A percentile compares a stretch with the other conserved stretches of the same genome.
These are phyloP conservation scores for Trachops cirrhosus DNA, from an alignment of 2,797 vertebrate species.

Conservation along the genomic window DNA sequence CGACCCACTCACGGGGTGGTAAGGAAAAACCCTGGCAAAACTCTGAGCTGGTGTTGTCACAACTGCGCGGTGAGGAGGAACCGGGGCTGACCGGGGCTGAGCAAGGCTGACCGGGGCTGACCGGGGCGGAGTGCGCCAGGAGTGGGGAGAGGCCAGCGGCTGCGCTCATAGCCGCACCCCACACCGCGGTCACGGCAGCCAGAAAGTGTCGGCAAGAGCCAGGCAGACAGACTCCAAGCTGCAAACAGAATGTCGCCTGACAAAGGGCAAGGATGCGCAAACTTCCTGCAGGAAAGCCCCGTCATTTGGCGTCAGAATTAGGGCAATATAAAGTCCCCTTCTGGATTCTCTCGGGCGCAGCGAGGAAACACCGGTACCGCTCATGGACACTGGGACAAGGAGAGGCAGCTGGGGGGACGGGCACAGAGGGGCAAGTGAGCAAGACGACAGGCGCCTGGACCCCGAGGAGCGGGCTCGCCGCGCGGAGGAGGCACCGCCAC, in stretches of 20 bases:
- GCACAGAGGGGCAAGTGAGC: background rate
- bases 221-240: conserved; percentile 69
- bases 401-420: fast-evolving
- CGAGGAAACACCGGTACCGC: background rate
- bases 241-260: conserved; percentile 77
- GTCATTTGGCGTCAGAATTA: conserved; percentile 56
- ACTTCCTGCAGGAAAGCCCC: conserved; percentile 62
- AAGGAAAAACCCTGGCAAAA: conserved; percentile 71
- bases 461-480: background rate
- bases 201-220: conserved; percentile 77
- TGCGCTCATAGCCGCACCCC: conserved; percentile 59
- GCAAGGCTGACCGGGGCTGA: conserved; percentile 25
- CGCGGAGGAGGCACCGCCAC: fast-evolving
- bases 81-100: conserved; percentile 58
- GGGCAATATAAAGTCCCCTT: conserved; percentile 44
- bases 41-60: conserved; percentile 65
- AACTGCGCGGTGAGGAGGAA: background rate
- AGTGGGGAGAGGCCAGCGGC: conserved; percentile 48
- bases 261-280: conserved; percentile 61
- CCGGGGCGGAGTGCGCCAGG: conserved; percentile 62
- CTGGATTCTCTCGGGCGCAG: background rate
- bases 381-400: fast-evolving
- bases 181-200: conserved; percentile 71
- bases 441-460: background rate
- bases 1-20: conserved; percentile 44